phyloP scores from a whole-genome alignment of 2,888 invertebrate genomes.

The Marasmarcha lunaedactyla region DNA sequence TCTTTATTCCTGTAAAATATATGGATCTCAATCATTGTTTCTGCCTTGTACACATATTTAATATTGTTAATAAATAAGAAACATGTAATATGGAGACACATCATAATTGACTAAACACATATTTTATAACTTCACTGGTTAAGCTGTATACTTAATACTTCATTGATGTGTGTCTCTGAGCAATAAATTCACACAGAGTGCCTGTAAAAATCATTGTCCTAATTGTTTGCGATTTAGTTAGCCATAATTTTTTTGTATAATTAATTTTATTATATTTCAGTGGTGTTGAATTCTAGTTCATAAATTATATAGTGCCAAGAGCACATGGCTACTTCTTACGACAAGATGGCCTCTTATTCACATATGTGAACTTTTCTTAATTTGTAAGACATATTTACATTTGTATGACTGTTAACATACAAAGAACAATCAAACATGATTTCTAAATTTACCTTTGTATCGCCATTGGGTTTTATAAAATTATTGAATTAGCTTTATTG shows the following conservation, averaged over 20 bases:
- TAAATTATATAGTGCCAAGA: neutral
- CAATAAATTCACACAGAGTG: constrained; percentile 58
- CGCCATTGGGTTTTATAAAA: constrained; percentile 42
- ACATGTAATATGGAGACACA: constrained; percentile 28
- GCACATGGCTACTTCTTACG: constrained; percentile 14
- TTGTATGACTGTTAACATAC: constrained; percentile 21
- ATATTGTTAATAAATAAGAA: constrained; percentile 29
- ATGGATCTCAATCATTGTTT: too few relatives aligned
- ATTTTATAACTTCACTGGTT: too few relatives aligned
- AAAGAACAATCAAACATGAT: constrained; percentile 13
- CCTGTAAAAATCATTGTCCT: constrained; percentile 59
- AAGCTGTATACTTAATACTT: too few relatives aligned
- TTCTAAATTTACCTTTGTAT: constrained; percentile 30
- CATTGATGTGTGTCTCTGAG: neutral
- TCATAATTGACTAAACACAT: neutral
- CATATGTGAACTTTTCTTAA: constrained; percentile 24
- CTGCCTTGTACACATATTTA: constrained; percentile 30
- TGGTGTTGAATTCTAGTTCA: constrained; percentile 38
- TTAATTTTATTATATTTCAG: constrained; percentile 46
- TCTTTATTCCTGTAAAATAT: too few relatives aligned
- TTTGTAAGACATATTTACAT: constrained; percentile 15
- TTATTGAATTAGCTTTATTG: constrained; percentile 55
- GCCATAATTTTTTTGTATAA: constrained; percentile 60
- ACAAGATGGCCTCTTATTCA: constrained; percentile 36
- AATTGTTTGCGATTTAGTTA: constrained; percentile 48